Evolutionary conservation across 1,140 invertebrate genomes (phyloP).

Genomic region (Lepidurus arcticus): DNA sequence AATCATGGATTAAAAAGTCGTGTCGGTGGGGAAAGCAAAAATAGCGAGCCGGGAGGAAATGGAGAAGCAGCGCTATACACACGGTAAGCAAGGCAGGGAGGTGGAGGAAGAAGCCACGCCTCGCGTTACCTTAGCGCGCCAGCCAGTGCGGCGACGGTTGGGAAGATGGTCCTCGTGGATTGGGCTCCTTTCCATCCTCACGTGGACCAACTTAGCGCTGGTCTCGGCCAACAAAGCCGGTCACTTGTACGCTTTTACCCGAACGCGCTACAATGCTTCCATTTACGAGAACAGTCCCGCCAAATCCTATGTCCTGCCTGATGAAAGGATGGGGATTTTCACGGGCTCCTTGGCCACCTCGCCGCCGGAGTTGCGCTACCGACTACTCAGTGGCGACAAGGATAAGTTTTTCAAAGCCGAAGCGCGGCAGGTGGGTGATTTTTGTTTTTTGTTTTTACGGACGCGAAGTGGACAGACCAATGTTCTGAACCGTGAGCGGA

Average conservation of each 20-base stretch:
- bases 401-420: slow-evolving; percentile 91
- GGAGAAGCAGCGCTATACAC: neutral
- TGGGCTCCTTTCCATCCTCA: neutral
- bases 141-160: neutral
- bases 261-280: slow-evolving; percentile 74
- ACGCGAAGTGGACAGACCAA: slow-evolving; percentile 76
- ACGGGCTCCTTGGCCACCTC: slow-evolving; percentile 45
- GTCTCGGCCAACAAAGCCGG: neutral
- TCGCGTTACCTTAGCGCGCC: neutral
- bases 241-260: slow-evolving; percentile 58
- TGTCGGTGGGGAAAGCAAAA: neutral
- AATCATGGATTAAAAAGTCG: neutral
- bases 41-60: neutral
- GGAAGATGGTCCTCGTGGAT: slow-evolving; percentile 20
- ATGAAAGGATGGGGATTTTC: slow-evolving; percentile 62
- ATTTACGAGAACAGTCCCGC: slow-evolving; percentile 86
- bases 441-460: slow-evolving; percentile 82
- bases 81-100: neutral
- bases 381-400: slow-evolving; percentile 75
- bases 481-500: slow-evolving; percentile 83
- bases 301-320: slow-evolving; percentile 66
- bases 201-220: neutral
- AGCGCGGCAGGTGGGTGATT: slow-evolving; percentile 77
- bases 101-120: neutral
- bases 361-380: slow-evolving; percentile 59